phyloP scores from a whole-genome alignment of 2,113 vertebrate species.

The Aphyosemion australe region DNA sequence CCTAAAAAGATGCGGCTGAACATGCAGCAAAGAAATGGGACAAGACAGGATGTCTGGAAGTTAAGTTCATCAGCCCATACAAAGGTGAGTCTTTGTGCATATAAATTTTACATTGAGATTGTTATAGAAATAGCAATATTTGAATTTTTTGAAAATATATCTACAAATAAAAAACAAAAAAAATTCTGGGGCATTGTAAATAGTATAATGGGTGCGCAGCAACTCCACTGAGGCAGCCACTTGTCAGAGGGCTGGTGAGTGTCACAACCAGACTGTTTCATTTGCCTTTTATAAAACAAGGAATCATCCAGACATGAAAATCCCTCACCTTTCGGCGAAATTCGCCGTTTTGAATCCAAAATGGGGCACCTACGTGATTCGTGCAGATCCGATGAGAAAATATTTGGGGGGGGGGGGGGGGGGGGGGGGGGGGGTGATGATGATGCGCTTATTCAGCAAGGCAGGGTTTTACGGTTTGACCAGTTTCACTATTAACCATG shows the following conservation, averaged over 20 bases:
- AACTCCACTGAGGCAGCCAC: not conserved
- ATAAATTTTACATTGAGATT: not conserved
- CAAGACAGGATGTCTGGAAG: not conserved
- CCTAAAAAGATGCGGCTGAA: not conserved
- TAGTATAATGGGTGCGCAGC: too few relatives aligned
- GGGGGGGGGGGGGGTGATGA: too few relatives aligned
- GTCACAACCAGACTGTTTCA: not conserved
- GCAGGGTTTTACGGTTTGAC: not conserved
- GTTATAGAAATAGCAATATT: not conserved
- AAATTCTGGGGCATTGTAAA: too few relatives aligned
- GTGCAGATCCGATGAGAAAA: too few relatives aligned
- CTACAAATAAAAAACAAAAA: too few relatives aligned
- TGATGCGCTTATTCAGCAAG: too few relatives aligned
- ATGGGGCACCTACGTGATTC: too few relatives aligned
- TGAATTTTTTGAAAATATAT: not conserved
- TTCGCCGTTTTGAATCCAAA: too few relatives aligned
- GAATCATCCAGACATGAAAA: not conserved
- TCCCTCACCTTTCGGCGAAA: too few relatives aligned
- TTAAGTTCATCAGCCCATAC: not conserved
- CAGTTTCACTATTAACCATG: not conserved
- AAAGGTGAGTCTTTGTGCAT: not conserved
- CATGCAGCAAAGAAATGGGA: not conserved
- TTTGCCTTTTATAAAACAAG: too few relatives aligned
- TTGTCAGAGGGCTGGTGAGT: too few relatives aligned
- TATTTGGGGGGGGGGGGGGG: too few relatives aligned